Conservation (phyloP, 2,888 invertebrate genomes). For the Ennomos fuscantarius region DNA sequence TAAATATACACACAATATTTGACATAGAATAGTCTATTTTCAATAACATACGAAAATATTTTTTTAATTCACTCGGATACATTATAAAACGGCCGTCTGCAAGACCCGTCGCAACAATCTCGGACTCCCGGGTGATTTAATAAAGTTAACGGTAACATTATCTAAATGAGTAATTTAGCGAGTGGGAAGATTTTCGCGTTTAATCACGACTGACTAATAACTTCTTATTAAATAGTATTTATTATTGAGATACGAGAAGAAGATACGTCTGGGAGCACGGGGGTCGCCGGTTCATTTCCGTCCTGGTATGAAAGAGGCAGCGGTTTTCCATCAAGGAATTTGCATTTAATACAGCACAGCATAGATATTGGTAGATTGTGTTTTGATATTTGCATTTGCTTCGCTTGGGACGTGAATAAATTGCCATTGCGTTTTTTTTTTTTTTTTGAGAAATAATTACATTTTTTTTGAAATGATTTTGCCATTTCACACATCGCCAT, state of each 20-base stretch:
- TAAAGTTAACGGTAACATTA: conserved; percentile 71
- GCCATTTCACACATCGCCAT: no score
- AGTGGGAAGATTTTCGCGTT: conserved; percentile 59
- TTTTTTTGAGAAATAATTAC: no score
- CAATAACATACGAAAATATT: no score
- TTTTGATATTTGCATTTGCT: no score
- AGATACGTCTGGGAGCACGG: conserved; percentile 41
- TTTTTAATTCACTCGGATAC: no score
- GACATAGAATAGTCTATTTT: no score
- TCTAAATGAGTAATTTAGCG: conserved; percentile 74
- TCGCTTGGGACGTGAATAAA: no score
- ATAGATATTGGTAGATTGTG: no score
- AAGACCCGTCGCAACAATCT: conserved; percentile 21
- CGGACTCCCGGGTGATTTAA: conserved; percentile 56
- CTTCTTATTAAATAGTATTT: conserved; percentile 51
- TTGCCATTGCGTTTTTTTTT: no score
- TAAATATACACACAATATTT: no score
- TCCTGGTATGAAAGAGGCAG: conserved; percentile 20
- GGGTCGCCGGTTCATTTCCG: conserved; percentile 58
- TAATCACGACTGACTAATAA: conserved; percentile 66
- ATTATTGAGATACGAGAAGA: conserved; percentile 38
- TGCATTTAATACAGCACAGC: neutral
- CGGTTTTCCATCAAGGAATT: conserved; percentile 4
- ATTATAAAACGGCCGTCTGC: conserved; percentile 39
- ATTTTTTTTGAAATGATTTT: no score